Base-by-base conservation (phyloP, 2,797 vertebrate species). In the Ptychadena robeensis region DNA sequence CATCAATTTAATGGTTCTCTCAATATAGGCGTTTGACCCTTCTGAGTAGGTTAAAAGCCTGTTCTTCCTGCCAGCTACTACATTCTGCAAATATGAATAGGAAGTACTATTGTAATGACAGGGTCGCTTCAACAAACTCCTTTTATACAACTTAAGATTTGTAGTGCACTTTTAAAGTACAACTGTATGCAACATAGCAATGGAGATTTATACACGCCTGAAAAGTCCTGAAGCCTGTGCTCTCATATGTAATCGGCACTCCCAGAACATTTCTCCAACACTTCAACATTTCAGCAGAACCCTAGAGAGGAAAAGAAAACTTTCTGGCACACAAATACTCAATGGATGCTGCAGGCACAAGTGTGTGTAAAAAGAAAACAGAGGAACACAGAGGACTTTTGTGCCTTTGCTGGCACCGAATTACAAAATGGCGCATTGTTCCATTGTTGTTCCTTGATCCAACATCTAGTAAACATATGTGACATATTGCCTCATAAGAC, bases 391-490 rank as follows among this genome's bases (percentile, higher is more conserved):
- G 48, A 40, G 64, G 14, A 31, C 65, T 79, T 64, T 59, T 79
- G 76, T 79, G 76, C 32, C 76, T 27, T 57, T 79, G 12, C 65
- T 79, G 65, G 76, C 76, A 68, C 44, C 12, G 15, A 32, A 69
- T 38, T 48, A 48, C 25, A 68, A 65, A 79, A 68, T 25, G 31
- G 65, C 22, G 4, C 34, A 69, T 69, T 69, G 67, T 69, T 69
- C 65, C 76, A 68, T 53, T 48, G 28, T 72, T 80, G 66, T 70
- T 69, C 25, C 66, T 34, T 74, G 70, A 73, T 68, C 68, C 30
- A 48, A 66, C 38, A 18, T 61, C 38, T 61, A 32, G 28, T 61
- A 53, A 79, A 66, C 70, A 79, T 59, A 84, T 79, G 82, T 84
- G 76, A 80, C 69, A 69, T 9, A 27, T 32, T 79, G 82, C 31